Evolutionary conservation across 2,888 invertebrate genomes (phyloP), one percentile per base, ranked within the genome.

Genomic region (Oxyscelio sp.): DNA sequence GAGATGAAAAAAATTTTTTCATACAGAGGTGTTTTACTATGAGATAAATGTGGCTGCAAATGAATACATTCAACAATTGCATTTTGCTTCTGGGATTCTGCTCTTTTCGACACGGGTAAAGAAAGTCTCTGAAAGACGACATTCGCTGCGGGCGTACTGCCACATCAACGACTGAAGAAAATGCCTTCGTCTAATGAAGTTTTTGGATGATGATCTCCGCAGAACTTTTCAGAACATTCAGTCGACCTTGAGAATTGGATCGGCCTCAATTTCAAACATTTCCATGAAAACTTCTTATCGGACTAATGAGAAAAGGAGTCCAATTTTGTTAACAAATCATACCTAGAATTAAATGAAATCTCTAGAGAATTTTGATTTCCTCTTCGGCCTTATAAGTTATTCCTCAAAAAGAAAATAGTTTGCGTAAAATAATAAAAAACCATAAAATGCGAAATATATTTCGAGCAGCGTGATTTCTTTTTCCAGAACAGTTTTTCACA

Each of bases 121-220:
- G 77, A 77, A 59, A 59, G 52, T 68, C 48, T 48, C 52, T 77
- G 58, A 77, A 68, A 77, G 77, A 68, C 77, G 66, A 77, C 59
- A 66, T 77, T 68, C 77, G 77, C 68, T 68, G 52, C 66, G 34
- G 66, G 77, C 77, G 52, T 68, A 59, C 77, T 68, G 77, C 68
- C 77, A 77, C 43, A 77, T 77, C 77, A 77, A 68, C 59, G 68
- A 52, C 68, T 68, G 50, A 59, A 52, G 40, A 68, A 77, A 77
- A 77, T 68, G 52, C 59, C 68, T 58, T 66, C 58, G 58, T 59
- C 59, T 77, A 59, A 66, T 66, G 48, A 77, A 77, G 66, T 66
- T 66, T 77, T 59, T 50, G 66, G 66, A 66, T 43, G 75, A 75
- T 77, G 77, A 77, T 77, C 77, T 78, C 40, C 31, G 15, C 52